These are phyloP conservation scores for Meta bourneti DNA, from an alignment of 2,888 invertebrate species.

Conservation along the genomic window DNA sequence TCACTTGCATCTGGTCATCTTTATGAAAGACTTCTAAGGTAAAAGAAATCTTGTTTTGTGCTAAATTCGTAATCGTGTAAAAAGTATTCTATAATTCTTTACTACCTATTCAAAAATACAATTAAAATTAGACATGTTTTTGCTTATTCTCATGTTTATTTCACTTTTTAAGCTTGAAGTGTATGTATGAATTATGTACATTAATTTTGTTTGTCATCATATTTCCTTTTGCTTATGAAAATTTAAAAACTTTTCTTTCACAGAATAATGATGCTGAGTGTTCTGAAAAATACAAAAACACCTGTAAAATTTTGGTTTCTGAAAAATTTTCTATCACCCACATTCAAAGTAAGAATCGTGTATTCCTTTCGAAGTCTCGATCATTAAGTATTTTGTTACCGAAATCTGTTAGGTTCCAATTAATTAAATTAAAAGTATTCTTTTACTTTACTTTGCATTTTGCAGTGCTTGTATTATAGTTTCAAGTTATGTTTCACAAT, in stretches of 20 bases:
- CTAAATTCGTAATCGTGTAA: background rate
- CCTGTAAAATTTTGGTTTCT: slow-evolving; percentile 99
- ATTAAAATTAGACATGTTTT: no score
- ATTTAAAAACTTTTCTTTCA: slow-evolving; percentile 73
- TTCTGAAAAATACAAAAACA: slow-evolving; percentile 96
- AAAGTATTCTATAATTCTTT: background rate
- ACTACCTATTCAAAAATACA: no score
- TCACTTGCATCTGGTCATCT: slow-evolving; percentile 99
- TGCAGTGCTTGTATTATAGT: background rate
- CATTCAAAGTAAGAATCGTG: slow-evolving; percentile 87
- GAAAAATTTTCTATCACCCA: slow-evolving; percentile 98
- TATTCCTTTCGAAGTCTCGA: no score
- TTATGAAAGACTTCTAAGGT: slow-evolving; percentile 93
- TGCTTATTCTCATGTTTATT: background rate
- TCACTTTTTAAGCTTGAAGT: background rate
- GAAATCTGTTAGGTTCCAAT: no score
- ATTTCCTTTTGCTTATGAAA: background rate
- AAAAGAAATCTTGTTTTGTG: background rate
- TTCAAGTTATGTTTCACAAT: background rate
- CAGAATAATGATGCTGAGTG: slow-evolving; percentile 99
- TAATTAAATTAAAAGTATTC: background rate
- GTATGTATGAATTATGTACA: background rate
- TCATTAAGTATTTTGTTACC: no score
- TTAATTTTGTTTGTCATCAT: background rate
- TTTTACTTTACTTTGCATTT: background rate